phyloP scores from a whole-genome alignment of 1,140 invertebrate genomes.

The Ephestia elutella region DNA sequence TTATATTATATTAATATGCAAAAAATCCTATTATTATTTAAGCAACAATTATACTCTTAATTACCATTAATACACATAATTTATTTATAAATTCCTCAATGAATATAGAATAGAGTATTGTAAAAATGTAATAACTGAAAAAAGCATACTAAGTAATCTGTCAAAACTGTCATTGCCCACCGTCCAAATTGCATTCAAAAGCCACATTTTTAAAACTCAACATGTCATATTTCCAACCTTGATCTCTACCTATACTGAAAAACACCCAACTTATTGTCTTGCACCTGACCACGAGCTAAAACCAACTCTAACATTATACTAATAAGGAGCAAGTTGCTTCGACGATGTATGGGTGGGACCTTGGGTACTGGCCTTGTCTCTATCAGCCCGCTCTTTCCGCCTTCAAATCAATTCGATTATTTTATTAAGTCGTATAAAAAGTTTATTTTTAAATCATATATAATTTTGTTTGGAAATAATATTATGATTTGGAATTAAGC shows the following conservation, averaged over 20 bases:
- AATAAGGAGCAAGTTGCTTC: neutral
- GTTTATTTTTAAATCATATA: neutral
- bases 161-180: no score
- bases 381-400: constrained; percentile 71
- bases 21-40: no score
- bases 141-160: no score
- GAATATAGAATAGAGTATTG: no score
- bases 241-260: constrained; percentile 71
- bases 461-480: neutral
- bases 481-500: neutral
- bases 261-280: constrained; percentile 67
- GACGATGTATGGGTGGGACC: constrained; percentile 29
- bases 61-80: no score
- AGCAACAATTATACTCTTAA: no score
- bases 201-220: constrained; percentile 19
- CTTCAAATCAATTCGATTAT: constrained; percentile 71
- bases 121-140: no score
- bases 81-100: no score
- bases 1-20: no score
- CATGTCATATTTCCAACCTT: constrained; percentile 46
- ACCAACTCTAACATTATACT: neutral
- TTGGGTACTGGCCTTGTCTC: constrained; percentile 65
- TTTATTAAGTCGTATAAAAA: constrained; percentile 4
- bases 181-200: no score
- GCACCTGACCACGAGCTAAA: constrained; percentile 21